These are phyloP conservation scores for Pluvianellus socialis DNA, from an alignment of 2,113 vertebrate genomes.

Conservation along the genomic window DNA sequence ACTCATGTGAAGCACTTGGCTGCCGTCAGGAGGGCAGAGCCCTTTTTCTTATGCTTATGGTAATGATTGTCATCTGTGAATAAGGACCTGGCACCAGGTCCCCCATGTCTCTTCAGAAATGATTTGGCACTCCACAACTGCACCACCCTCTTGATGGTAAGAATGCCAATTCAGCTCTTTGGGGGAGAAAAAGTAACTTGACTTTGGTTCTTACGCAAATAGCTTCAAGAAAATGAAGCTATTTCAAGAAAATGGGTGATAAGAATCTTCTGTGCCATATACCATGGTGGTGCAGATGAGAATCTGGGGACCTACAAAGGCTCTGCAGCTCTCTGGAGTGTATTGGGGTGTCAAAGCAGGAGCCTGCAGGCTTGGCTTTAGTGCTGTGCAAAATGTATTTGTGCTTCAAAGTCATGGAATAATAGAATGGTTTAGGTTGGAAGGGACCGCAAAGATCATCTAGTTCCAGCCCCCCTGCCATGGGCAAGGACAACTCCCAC, in stretches of 20 bases:
- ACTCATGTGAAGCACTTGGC: constrained; percentile 15
- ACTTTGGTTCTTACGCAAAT: background rate
- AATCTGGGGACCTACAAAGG: background rate
- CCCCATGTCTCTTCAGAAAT: background rate
- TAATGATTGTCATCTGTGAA: constrained; percentile 8
- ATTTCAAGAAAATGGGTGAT: background rate
- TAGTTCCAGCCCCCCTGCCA: no score
- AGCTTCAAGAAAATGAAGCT: background rate
- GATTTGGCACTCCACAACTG: background rate
- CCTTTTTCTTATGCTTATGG: background rate
- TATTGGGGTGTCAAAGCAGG: background rate
- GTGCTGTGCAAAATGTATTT: background rate
- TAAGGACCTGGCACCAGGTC: constrained; percentile 9
- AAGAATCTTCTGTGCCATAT: background rate
- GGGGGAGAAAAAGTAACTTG: background rate
- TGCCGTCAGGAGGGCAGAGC: constrained; percentile 7
- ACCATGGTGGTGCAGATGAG: accelerated
- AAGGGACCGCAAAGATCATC: no score
- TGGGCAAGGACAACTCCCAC: no score
- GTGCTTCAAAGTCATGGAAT: background rate
- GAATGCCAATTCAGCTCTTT: background rate
- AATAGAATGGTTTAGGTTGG: no score
- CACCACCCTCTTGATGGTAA: background rate
- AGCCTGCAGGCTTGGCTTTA: background rate
- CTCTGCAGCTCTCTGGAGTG: background rate